phyloP scores from a whole-genome alignment of 1,140 invertebrate genomes.

The Drosophila bipectinata region DNA sequence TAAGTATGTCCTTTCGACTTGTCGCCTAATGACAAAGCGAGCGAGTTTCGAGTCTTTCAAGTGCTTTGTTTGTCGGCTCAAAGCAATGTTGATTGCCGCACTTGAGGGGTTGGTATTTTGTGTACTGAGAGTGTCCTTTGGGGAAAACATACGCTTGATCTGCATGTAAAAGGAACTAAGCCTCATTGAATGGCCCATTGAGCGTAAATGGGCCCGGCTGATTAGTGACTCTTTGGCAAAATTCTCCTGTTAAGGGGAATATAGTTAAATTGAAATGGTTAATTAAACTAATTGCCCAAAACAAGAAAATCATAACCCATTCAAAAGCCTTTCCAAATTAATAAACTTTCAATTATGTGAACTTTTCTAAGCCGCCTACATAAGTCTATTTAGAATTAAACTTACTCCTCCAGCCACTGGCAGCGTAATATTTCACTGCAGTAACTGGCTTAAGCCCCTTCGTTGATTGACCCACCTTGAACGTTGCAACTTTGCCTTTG shows the following conservation, averaged over 20 bases:
- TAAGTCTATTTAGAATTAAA: neutral
- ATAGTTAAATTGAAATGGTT: neutral
- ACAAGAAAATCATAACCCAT: neutral
- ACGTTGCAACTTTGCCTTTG: slow-evolving; percentile 37
- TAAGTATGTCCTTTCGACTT: slow-evolving; percentile 40
- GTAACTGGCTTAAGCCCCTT: slow-evolving; percentile 25
- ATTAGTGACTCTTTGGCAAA: neutral
- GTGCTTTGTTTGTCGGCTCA: slow-evolving; percentile 44
- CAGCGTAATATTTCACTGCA: neutral
- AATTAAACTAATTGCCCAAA: no score
- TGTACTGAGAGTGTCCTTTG: slow-evolving; percentile 38
- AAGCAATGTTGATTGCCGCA: slow-evolving; percentile 41
- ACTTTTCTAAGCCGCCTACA: no score
- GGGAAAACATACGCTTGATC: slow-evolving; percentile 26
- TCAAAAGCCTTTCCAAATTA: neutral
- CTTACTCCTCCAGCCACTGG: neutral
- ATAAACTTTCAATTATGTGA: no score
- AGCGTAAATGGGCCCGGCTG: neutral
- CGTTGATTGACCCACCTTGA: slow-evolving; percentile 48
- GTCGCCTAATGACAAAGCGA: slow-evolving; percentile 61
- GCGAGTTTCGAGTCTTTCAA: slow-evolving; percentile 55
- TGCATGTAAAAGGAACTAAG: slow-evolving; percentile 6
- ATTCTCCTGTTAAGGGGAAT: neutral
- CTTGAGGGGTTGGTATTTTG: slow-evolving; percentile 16
- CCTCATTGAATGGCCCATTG: slow-evolving; percentile 18